Base-by-base conservation (phyloP, 1,140 invertebrate species). In the Lepidurus couesii region DNA sequence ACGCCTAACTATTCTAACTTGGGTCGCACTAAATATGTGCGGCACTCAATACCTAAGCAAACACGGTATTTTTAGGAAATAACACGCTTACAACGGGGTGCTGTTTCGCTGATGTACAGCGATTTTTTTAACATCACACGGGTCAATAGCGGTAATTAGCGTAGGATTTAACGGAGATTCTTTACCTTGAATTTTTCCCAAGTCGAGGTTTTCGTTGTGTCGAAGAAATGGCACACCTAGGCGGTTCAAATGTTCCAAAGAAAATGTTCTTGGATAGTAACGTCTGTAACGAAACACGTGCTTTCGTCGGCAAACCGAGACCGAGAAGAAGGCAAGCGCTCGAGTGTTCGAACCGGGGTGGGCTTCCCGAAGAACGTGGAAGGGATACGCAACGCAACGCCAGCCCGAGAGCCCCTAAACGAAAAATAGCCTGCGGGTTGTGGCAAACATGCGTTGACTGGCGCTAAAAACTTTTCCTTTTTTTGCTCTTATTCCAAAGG, bases 291-390 rank as follows among this genome's bases (percentile, higher is more conserved):
- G 53, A 65, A 65, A 65, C 53, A 65, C 53, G 53, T 65, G 53
- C 9, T 65, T 65, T 65, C 53, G 53, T 65, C 53, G 53, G 53
- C 53, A 65, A 65, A 65, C 53, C 53, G 53, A 16, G 53, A 65
- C 53, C 53, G 53, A 65, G 53, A 65, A 65, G 53, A 65, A 65
- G 53, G 8, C 53, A 65, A 65, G 53, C 53, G 16, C 21, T 21
- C 53, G 53, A 65, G 21, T n/a, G 16, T 13, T 65, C 53, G 53
- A 65, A 65, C 53, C 53, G 53, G 53, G 21, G 34, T 34, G 34
- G 34, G 34, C 34, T 34, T 34, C 34, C 34, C 34, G 34, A 34
- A 34, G 34, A 34, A 34, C 34, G 34, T 34, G 53, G 53, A 65
- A 21, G 53, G 13, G 53, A 65, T 65, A 65, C 53, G 53, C 53